Evolutionary conservation across 2,888 invertebrate genomes (phyloP), one percentile per base, ranked within the genome.

Genomic region (Deilephila elpenor): DNA sequence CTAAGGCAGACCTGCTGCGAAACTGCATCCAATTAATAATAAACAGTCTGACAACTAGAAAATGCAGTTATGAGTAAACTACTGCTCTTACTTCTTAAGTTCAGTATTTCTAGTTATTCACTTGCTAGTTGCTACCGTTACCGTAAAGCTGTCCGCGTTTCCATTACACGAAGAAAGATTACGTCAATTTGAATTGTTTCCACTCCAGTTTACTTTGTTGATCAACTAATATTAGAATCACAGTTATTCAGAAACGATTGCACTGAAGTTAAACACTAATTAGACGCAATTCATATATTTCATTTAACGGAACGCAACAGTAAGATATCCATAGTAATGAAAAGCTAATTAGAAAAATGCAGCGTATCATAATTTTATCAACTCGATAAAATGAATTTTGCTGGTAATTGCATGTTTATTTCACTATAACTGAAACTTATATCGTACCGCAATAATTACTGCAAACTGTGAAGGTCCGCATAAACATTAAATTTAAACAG

Each of bases 81-180:
- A 32, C 60, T 71, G 56, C 72, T 74, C 59, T 71, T 59, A 60
- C 71, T 34, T 71, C 74, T 75, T 61, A 70, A 59, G 74, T 71
- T 71, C 56, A 61, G 25, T 60, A 71, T 71, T n/a, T 73, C 64
- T 67, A 59, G 77, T 71, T 75, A 74, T 77, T 77, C 76, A 75
- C 75, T 67, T 74, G 75, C 75, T 78, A 77, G 80, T 67, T 75
- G 75, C 75, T 78, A 77, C 81, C 79, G 78, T 78, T 81, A 79
- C 51, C 34, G 56, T 59, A 34, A 37, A 73, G 32, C 20, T 32
- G 59, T 64, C 4, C 51, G 25, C 71, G 78, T 76, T 75, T 80
- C 78, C 81, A 77, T 75, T 53, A 64, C 44, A 67, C 67, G 25
- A 17, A 51, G 64, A 67, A 17, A 67, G 51, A 67, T 67, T 67